Evolutionary conservation across 2,797 vertebrate species (phyloP), one percentile per base, ranked within the genome.

Genomic region (Neostethus bicornis): DNA sequence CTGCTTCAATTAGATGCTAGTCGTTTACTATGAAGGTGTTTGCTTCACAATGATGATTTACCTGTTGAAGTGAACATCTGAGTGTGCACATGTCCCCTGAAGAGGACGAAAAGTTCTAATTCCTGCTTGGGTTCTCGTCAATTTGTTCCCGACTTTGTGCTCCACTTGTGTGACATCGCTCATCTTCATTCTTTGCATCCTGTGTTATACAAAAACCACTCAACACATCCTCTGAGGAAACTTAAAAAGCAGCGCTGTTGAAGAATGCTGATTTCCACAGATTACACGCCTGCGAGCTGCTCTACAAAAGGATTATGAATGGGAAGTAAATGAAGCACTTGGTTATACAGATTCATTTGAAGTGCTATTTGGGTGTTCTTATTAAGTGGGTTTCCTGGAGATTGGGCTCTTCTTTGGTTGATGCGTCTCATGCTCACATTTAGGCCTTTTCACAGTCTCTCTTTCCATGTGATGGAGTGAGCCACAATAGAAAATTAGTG

Each of bases 291-390:
- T 64, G 75, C 68, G 48, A 53, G 67, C 58, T 50, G 41, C 39
- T 31, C n/a, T 46, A 89, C 82, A 88, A 90, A 86, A 82, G 78
- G 61, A 44, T 64, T 51, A 62, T 89, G 87, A 89, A 89, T 87
- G 75, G 81, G 70, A 71, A 42, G 77, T 85, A 90, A 88, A 91
- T 91, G 88, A 90, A 85, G 85, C 75, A 68, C 77, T 85, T 56
- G 24, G 50, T 70, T 69, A 63, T 74, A 74, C 71, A 74, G 75
- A 84, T 67, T 85, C 83, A 69, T 68, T 69, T 81, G 63, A 84
- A 85, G 81, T 72, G 77, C 80, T 85, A 80, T 85, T 85, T 87
- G 83, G 79, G 77, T 83, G 76, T 79, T 75, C 73, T 73, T 87
- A 85, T 89, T 88, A 87, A 85, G 81, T 70, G 73, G 75, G 68